phyloP scores from a whole-genome alignment of 1,140 invertebrate genomes.

The Nixonia krombeini region DNA sequence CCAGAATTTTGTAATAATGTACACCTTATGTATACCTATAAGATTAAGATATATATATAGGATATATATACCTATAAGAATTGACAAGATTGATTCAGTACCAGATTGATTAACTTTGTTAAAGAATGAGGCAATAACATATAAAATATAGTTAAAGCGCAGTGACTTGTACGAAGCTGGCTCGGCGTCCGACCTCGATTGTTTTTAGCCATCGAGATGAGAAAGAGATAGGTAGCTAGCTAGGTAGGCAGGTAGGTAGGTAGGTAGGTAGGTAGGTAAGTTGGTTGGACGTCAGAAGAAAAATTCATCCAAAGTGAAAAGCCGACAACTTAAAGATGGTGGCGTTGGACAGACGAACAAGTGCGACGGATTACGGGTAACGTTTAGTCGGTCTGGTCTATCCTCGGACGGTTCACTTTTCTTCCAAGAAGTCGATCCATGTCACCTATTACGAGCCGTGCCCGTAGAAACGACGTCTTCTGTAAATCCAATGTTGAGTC shows the following conservation, averaged over 20 bases:
- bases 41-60: no score
- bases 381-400: conserved; percentile 4
- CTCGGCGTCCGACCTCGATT: conserved; percentile 57
- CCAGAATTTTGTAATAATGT: no score
- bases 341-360: conserved; percentile 1
- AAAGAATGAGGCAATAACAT: background rate
- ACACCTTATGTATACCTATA: no score
- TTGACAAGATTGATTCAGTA: no score
- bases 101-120: background rate
- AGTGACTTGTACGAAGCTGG: no score
- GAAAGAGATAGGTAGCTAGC: background rate
- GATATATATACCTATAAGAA: no score
- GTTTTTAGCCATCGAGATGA: conserved; percentile 56
- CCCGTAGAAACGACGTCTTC: background rate
- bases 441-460: conserved; percentile 36
- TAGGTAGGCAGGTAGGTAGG: conserved; percentile 14
- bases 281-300: background rate
- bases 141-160: no score
- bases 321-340: conserved; percentile 10
- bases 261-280: conserved; percentile 11
- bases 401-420: background rate
- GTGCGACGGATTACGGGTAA: background rate
- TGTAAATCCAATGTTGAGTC: no score
- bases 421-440: conserved; percentile 50
- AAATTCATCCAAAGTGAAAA: conserved; percentile 17